A percentile compares a stretch with the other conserved stretches of the same genome.
Evolutionary conservation across 2,888 invertebrate genomes (phyloP).

Genomic region (Gortyna flavago): DNA sequence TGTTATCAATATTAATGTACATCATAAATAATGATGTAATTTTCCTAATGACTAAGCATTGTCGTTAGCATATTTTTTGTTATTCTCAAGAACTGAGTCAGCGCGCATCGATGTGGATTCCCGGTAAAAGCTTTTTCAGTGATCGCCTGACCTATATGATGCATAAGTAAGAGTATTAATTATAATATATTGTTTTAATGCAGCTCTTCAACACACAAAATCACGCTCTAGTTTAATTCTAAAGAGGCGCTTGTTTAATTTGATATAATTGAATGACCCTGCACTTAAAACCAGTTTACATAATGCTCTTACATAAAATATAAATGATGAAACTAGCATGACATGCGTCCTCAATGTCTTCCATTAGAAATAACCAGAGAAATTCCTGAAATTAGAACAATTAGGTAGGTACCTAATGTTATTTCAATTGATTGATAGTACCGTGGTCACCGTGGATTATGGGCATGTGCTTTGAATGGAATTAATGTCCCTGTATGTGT

Average conservation of each 20-base stretch:
- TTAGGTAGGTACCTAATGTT: background rate
- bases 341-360: slow-evolving; percentile 80
- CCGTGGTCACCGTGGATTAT: background rate
- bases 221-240: slow-evolving; percentile 39
- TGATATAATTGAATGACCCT: slow-evolving; percentile 73
- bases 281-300: slow-evolving; percentile 79
- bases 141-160: slow-evolving; percentile 60
- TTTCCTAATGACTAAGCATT: slow-evolving; percentile 61
- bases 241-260: slow-evolving; percentile 51
- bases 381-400: background rate
- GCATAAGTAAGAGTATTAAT: slow-evolving; percentile 45
- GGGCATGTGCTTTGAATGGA: background rate
- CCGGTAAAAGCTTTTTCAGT: slow-evolving; percentile 69
- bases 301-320: slow-evolving; percentile 84
- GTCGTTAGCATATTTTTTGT: slow-evolving; percentile 61
- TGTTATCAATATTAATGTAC: slow-evolving; percentile 63
- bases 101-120: slow-evolving; percentile 69
- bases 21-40: slow-evolving; percentile 63
- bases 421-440: slow-evolving; percentile 7
- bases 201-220: slow-evolving; percentile 22
- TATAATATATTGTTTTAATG: slow-evolving; percentile 27
- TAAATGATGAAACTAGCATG: slow-evolving; percentile 81
- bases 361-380: slow-evolving; percentile 27
- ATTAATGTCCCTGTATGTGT: slow-evolving; percentile 5
- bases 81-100: slow-evolving; percentile 79